These are phyloP conservation scores for Sebastes umbrosus DNA, from an alignment of 2,797 vertebrate genomes.

Conservation along the genomic window DNA sequence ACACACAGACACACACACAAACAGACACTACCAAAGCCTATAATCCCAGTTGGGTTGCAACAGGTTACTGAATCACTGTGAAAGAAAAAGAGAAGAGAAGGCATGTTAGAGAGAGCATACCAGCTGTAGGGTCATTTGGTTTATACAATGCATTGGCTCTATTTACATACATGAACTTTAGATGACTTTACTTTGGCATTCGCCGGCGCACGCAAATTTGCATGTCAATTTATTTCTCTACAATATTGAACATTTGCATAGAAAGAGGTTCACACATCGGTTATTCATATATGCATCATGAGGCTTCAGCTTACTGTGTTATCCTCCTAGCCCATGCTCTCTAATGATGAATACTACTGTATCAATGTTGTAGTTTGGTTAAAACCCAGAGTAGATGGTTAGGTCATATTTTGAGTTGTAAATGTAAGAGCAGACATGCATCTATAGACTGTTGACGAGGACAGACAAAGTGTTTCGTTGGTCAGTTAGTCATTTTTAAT, in stretches of 20 bases:
- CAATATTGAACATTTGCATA: background rate
- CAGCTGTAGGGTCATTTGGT: background rate
- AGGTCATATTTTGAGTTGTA: background rate
- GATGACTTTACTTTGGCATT: background rate
- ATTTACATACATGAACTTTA: background rate
- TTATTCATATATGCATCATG: background rate
- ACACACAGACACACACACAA: background rate
- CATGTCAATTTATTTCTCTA: background rate
- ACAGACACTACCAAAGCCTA: conserved; percentile 15
- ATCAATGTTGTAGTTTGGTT: background rate
- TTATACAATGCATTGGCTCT: background rate
- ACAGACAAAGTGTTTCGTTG: background rate
- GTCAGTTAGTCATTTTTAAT: no score
- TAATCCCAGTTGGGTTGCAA: conserved; percentile 47
- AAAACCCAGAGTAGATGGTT: background rate
- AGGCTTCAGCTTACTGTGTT: background rate
- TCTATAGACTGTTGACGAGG: background rate
- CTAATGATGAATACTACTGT: background rate
- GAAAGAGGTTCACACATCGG: background rate
- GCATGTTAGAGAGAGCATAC: background rate
- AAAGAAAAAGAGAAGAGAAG: background rate
- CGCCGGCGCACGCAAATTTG: background rate
- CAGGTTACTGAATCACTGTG: conserved; percentile 48
- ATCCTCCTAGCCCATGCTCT: background rate
- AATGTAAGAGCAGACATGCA: background rate